These are phyloP conservation scores for Tenodera sinensis DNA, from an alignment of 2,888 invertebrate species.

Conservation along the genomic window DNA sequence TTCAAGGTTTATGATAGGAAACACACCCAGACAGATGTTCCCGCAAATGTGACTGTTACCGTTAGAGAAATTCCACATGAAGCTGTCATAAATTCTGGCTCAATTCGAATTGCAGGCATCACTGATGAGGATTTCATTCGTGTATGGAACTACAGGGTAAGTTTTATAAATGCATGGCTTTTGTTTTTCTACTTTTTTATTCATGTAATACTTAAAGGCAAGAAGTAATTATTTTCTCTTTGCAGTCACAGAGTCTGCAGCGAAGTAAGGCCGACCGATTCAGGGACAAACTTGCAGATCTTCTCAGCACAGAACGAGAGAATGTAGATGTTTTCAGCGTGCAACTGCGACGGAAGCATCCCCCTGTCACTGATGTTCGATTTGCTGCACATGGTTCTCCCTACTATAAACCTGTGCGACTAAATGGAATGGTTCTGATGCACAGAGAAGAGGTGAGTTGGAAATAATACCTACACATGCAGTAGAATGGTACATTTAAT, in stretches of 20 bases:
- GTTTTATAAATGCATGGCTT: conserved; percentile 29
- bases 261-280: conserved; percentile 88
- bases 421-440: conserved; percentile 92
- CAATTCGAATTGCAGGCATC: conserved; percentile 87
- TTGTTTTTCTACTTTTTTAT: neutral
- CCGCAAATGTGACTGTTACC: conserved; percentile 92
- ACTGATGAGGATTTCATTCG: conserved; percentile 95
- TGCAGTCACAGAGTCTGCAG: conserved; percentile 68
- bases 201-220: neutral
- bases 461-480: too few relatives aligned
- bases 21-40: conserved; percentile 91
- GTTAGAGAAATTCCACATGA: conserved; percentile 94
- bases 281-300: conserved; percentile 79
- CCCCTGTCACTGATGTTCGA: conserved; percentile 85
- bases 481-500: too few relatives aligned
- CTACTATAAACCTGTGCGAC: conserved; percentile 88
- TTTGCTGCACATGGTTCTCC: conserved; percentile 95
- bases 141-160: conserved; percentile 82
- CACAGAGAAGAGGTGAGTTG: conserved; percentile 72
- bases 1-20: conserved; percentile 87
- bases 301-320: conserved; percentile 78
- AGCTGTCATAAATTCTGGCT: conserved; percentile 93
- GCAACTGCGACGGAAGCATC: conserved; percentile 79
- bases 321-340: conserved; percentile 97
- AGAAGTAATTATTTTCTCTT: conserved; percentile 21